Percentiles rank a stretch among this genome's conserved stretches.
Conservation (phyloP, 2,888 invertebrate species). For the Brachypterus glaber region DNA sequence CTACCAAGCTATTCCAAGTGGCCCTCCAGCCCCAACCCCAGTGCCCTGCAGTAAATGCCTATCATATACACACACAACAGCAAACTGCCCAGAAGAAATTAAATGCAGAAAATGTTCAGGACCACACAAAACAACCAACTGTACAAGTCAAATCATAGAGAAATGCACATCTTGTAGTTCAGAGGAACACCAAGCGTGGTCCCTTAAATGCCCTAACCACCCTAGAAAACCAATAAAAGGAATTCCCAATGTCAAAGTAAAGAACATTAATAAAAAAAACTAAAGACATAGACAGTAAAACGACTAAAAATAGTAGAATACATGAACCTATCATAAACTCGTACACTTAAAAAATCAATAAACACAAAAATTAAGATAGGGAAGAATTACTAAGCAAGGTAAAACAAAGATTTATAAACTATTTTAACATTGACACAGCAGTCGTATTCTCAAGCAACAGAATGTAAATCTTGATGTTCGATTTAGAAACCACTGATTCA, state of each 20-base stretch:
- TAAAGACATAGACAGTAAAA: background rate
- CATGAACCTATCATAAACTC: background rate
- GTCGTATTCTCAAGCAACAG: background rate
- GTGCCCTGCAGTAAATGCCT: background rate
- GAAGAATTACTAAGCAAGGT: background rate
- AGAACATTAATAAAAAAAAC: background rate
- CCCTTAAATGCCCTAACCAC: background rate
- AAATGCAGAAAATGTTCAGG: background rate
- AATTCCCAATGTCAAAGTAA: background rate
- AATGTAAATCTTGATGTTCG: background rate
- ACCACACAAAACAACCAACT: background rate
- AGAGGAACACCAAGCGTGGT: too few relatives aligned
- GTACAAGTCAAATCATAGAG: background rate
- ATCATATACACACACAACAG: background rate
- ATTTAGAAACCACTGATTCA: background rate
- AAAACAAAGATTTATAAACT: background rate
- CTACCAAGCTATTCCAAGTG: background rate
- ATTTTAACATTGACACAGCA: background rate
- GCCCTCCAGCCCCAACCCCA: background rate
- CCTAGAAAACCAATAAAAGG: background rate
- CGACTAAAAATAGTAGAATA: background rate
- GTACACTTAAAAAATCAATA: background rate
- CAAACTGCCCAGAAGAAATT: background rate
- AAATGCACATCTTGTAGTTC: background rate
- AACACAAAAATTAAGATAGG: background rate